These are phyloP conservation scores for Remorina albescens DNA, from an alignment of 2,797 vertebrate genomes.

Conservation along the genomic window DNA sequence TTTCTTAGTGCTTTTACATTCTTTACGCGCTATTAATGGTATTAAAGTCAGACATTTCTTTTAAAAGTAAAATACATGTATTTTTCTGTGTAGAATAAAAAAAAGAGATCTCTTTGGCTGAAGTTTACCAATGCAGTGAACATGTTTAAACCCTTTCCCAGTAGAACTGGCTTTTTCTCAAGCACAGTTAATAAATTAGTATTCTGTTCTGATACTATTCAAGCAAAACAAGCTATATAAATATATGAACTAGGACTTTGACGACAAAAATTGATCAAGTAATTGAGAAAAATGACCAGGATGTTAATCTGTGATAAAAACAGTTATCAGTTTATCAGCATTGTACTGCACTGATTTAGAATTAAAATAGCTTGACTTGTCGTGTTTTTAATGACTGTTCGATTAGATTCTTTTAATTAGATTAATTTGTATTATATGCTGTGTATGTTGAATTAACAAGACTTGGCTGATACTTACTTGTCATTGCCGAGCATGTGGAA, in stretches of 20 bases:
- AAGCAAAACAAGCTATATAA: not conserved
- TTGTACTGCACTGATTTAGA: not conserved
- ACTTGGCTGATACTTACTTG: conserved; percentile 86
- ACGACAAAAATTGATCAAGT: not conserved
- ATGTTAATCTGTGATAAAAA: not conserved
- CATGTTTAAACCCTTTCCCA: not conserved
- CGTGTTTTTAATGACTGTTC: not conserved
- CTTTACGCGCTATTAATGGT: too few relatives aligned
- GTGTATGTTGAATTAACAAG: conserved; percentile 4
- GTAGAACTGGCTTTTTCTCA: not conserved
- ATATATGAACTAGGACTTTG: not conserved
- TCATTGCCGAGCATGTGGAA: conserved; percentile 87
- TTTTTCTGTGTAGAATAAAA: too few relatives aligned
- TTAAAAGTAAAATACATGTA: too few relatives aligned
- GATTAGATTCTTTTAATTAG: not conserved
- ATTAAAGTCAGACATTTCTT: too few relatives aligned
- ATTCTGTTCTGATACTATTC: not conserved
- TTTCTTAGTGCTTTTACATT: not conserved
- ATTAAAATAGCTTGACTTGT: not conserved
- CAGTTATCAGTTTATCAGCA: not conserved
- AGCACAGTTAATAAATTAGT: not conserved
- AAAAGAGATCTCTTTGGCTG: too few relatives aligned
- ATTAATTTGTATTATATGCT: conserved; percentile 6
- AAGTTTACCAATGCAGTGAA: not conserved
- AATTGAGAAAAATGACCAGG: not conserved